These are phyloP conservation scores for Parnassius glacialis DNA, from an alignment of 2,888 invertebrate species.

Conservation along the genomic window DNA sequence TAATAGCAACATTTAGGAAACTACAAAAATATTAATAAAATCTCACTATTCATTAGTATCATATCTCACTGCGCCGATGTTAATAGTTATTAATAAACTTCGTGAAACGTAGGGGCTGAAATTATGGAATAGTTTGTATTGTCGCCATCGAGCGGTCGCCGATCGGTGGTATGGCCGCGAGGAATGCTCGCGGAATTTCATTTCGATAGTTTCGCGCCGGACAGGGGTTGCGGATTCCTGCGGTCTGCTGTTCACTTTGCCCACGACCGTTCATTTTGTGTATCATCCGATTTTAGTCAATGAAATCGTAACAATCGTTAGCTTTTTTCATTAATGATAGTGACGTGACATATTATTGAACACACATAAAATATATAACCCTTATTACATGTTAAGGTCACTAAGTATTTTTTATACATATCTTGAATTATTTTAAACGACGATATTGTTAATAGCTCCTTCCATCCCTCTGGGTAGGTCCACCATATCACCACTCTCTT, in stretches of 20 bases:
- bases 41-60: too few species aligned
- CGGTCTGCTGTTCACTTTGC: constrained; percentile 40
- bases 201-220: constrained; percentile 59
- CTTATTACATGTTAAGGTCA: too few species aligned
- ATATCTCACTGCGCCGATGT: neutral
- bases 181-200: constrained; percentile 73
- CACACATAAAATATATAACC: too few species aligned
- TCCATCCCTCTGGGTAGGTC: too few species aligned
- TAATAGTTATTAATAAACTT: constrained; percentile 29
- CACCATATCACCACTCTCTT: too few species aligned
- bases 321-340: too few species aligned
- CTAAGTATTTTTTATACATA: too few species aligned
- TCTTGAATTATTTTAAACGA: too few species aligned
- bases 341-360: too few species aligned
- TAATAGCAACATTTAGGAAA: too few species aligned
- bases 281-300: neutral
- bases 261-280: neutral
- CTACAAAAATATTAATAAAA: too few species aligned
- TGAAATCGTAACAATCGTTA: neutral
- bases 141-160: constrained; percentile 28
- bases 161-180: constrained; percentile 37
- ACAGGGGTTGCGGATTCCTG: constrained; percentile 60
- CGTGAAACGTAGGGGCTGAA: constrained; percentile 24
- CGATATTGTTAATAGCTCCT: too few species aligned
- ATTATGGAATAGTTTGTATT: constrained; percentile 49